Evolutionary conservation across 2,888 invertebrate species (phyloP), one percentile per base, ranked within the genome.

Genomic region (Psylliodes chrysocephalus): DNA sequence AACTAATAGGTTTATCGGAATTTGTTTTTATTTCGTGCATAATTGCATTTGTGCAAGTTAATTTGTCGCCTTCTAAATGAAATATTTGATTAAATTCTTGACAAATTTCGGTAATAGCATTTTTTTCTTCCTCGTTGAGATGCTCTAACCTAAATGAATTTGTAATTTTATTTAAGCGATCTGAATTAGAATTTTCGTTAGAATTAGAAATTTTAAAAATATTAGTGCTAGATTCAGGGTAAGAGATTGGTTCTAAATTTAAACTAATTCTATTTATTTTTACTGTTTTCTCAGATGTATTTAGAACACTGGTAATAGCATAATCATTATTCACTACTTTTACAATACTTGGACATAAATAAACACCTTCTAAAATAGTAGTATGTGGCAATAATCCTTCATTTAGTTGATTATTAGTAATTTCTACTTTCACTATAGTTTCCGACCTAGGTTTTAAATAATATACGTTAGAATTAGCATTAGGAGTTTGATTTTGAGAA

Each of bases 81-180:
- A 77, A 75, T 40, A 73, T 63, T 44, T 73, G 54, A 33, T 69
- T 67, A 66, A 61, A 75, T 63, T 75, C 67, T 6, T 65, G 42
- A 62, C 72, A 74, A 10, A 71, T 64, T 42, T 69, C 30, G 35
- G 68, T 49, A 38, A 73, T 22, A n/a, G 69, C 67, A 8, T 49
- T 10, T 60, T 63, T 69, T 69, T 75, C 74, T 66, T 75, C 73
- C 25, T 33, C 3, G 60, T 75, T 77, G 38, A 76, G 28, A 62
- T 74, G 74, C 28, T 65, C 56, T 19, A 15, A 25, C 12, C 59
- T 30, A 8, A 59, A 22, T 14, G 18, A 33, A 12, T 40, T 25
- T n/a, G 22, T 7, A 3, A 30, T 64, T 28, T 47, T 17, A n/a
- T 38, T 17, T 38, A 51, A n/a, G 22, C 59, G 18, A 49, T 15